These are phyloP conservation scores for Esox niger DNA, from an alignment of 2,113 vertebrate species.

Conservation along the genomic window DNA sequence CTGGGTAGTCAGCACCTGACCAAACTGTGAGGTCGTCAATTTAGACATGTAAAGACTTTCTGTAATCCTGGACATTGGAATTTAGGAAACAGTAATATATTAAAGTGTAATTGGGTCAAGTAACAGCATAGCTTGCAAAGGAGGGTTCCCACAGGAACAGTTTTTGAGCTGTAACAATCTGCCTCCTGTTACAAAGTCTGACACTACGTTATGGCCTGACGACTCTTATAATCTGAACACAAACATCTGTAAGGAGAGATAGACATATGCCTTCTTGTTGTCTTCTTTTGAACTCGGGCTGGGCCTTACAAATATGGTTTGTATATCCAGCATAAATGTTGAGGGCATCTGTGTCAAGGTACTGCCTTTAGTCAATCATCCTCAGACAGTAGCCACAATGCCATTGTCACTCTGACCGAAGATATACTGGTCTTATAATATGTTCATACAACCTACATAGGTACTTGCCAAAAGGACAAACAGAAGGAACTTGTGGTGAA, in stretches of 20 bases:
- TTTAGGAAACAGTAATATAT: slow-evolving; percentile 79
- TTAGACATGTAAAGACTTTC: slow-evolving; percentile 64
- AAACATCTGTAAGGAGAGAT: slow-evolving; percentile 67
- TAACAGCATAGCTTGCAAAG: slow-evolving; percentile 81
- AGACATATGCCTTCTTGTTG: slow-evolving; percentile 55
- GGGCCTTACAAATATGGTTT: slow-evolving; percentile 33
- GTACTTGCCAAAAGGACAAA: neutral
- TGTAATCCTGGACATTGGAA: slow-evolving; percentile 67
- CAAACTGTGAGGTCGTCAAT: slow-evolving; percentile 79
- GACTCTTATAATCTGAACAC: slow-evolving; percentile 69
- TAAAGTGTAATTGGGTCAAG: slow-evolving; percentile 80
- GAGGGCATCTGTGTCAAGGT: neutral
- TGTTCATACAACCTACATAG: no score
- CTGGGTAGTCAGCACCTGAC: slow-evolving; percentile 85
- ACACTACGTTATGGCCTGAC: slow-evolving; percentile 55
- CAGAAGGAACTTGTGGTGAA: no score
- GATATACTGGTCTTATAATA: no score
- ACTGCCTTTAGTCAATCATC: slow-evolving; percentile 8
- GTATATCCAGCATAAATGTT: slow-evolving; percentile 27
- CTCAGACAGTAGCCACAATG: slow-evolving; percentile 11
- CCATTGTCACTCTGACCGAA: neutral
- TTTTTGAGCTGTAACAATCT: slow-evolving; percentile 76
- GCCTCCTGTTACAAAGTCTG: slow-evolving; percentile 79
- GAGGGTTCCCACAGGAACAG: slow-evolving; percentile 73
- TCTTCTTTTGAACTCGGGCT: slow-evolving; percentile 37